Evolutionary conservation across 2,113 vertebrate species (phyloP), one percentile per base, ranked within the genome.

Genomic region (Phoenicopterus ruber): DNA sequence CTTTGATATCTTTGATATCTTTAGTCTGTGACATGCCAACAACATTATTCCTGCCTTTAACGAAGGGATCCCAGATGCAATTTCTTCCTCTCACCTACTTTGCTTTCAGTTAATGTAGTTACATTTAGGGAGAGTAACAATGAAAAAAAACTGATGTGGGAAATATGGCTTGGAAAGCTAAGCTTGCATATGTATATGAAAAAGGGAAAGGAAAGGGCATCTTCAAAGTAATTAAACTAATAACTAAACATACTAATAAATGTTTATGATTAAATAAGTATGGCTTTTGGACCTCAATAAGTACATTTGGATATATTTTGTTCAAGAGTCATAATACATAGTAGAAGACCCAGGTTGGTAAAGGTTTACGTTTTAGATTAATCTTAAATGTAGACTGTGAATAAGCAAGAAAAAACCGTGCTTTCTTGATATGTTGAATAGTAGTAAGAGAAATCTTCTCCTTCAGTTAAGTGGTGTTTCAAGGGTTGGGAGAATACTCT

Each of bases 21-120:
- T 89, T 81, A 28, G 26, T 7, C 14, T 82, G 28, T 70, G 42
- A 54, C 21, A 26, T 29, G n/a, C 17, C 54, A 81, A 66, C 8
- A 73, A 22, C 36, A 16, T 73, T 72, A 77, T 86, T 86, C 19
- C 9, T 91, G 61, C 5, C 32, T 80, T 80, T 80, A 82, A 72
- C 0, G 6, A 67, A 62, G 20, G 19, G 40, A 84, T 58, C 14
- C 71, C 86, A 92, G 85, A 78, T 55, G 55, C 29, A 80, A 49
- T 88, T 93, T 79, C 52, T 90, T 92, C 34, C 42, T 88, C 54
- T 93, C 93, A 91, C 84, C 49, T 82, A 74, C 57, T 87, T 91
- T 85, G 44, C 19, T 24, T 83, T 92, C 29, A 82, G 36, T 96
- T 94, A 82, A 92, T 73, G n/a, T 90, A 76, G 34, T 34, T 49